A percentile compares a stretch with the other conserved stretches of the same genome.
phyloP scores from a whole-genome alignment of 2,113 vertebrate genomes.

The Toxostoma redivivum region DNA sequence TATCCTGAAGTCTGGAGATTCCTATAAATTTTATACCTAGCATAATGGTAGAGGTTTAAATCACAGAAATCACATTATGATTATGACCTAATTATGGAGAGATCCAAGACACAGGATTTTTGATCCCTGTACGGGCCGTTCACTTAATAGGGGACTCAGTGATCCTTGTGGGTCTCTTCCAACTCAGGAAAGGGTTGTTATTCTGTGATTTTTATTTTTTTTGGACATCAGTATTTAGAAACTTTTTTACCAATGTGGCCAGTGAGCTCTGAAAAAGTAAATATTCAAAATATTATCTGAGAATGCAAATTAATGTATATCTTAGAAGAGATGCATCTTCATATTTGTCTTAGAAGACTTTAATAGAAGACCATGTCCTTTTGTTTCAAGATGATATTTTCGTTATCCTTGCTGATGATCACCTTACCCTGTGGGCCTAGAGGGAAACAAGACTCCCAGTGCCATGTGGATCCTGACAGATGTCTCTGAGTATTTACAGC shows the following conservation, averaged over 20 bases:
- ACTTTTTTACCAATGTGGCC: neutral
- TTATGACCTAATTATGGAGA: neutral
- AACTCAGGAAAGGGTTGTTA: neutral
- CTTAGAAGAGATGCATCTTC: neutral
- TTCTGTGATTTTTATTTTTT: neutral
- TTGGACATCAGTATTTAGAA: neutral
- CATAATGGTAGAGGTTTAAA: neutral
- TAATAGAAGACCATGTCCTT: neutral
- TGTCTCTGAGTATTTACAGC: neutral
- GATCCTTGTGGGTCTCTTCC: neutral
- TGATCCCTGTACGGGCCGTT: accelerated
- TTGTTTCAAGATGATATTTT: neutral
- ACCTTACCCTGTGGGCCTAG: neutral
- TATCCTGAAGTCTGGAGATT: neutral
- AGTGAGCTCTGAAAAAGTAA: neutral
- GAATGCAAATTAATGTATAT: neutral
- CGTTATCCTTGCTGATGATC: neutral
- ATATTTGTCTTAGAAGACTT: neutral
- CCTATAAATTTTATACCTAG: neutral
- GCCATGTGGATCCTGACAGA: neutral
- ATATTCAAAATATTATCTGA: neutral
- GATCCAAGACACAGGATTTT: neutral
- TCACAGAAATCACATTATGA: neutral
- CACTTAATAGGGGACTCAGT: neutral
- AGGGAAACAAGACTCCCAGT: neutral